Evolutionary conservation across 2,888 invertebrate species (phyloP), one percentile per base, ranked within the genome.

Genomic region (Scaptomyza caliginosa): DNA sequence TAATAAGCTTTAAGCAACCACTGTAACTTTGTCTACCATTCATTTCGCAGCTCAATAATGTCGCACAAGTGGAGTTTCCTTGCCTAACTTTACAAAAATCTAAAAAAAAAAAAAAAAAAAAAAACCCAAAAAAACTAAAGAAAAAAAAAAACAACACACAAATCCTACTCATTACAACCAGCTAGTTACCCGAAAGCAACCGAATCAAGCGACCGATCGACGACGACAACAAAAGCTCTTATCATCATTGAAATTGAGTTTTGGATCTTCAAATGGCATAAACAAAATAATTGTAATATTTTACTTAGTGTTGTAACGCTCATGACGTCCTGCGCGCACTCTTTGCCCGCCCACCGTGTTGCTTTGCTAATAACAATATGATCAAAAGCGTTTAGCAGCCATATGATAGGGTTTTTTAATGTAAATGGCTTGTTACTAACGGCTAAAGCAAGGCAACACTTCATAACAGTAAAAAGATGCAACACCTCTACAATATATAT

Each of bases 31-130:
- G 13, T 8, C 8, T 42, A 6, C 16, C 38, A 17, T 7, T 36
- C 30, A 3, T 42, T 38, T 56, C 67, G 30, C 67, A 91, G 91
- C 91, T 77, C 88, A 91, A 91, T 90, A 91, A 90, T 90, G 88
- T 72, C 81, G 76, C 73, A 69, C 60, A 65, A 74, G 72, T 77
- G 77, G 72, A 73, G 16, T 63, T 56, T 50, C 78, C 66, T 76
- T 73, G 77, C 73, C 77, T 42, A 66, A 78, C 76, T 77, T 68
- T 74, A 83, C 67, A 76, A 56, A 56, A 51, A 43, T 16, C 51
- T 55, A 69, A 64, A 69, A 28, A 4, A 1, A 10, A 28, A 32
- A 32, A 30, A 30, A 11, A 45, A 81, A 67, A 68, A 26, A 76
- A 55, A 24, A 50, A 45, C n/a, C 50, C 54, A 70, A 64, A 69